Conservation (phyloP, 2,113 vertebrate genomes). For the Notarius lentiginosus region DNA sequence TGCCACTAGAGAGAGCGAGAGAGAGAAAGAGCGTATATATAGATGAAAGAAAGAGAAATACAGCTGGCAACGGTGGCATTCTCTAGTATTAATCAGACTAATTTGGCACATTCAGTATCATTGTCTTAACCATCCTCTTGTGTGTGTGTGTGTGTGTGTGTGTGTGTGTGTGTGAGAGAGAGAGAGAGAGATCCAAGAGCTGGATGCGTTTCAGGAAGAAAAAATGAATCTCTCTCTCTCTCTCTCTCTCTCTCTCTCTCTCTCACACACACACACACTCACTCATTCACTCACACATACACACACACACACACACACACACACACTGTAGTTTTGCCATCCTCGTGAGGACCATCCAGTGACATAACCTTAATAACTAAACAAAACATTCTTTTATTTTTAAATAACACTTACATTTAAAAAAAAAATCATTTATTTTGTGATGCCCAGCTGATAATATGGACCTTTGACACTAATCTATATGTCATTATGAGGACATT, state of each 20-base stretch:
- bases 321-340: too few species aligned
- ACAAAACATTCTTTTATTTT: too few species aligned
- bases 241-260: too few species aligned
- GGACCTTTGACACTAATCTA: too few species aligned
- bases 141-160: conserved; percentile 24
- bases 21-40: conserved; percentile 68
- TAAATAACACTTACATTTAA: too few species aligned
- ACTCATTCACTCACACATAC: too few species aligned
- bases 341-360: too few species aligned
- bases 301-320: too few species aligned
- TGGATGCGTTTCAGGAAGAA: conserved; percentile 49
- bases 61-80: conserved; percentile 87
- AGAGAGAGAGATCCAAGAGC: conserved; percentile 23
- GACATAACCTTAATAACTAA: too few species aligned
- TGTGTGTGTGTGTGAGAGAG: conserved; percentile 41
- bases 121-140: conserved; percentile 76
- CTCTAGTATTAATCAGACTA: conserved; percentile 92
- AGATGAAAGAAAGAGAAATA: conserved; percentile 51
- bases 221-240: conserved; percentile 1
- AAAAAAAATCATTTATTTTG: too few species aligned
- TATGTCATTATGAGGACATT: neutral
- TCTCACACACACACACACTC: neutral
- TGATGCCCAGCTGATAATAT: too few species aligned
- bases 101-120: conserved; percentile 79
- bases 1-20: conserved; percentile 76